Conservation (phyloP, 1,140 invertebrate genomes). For the Drosophila malerkotliana region DNA sequence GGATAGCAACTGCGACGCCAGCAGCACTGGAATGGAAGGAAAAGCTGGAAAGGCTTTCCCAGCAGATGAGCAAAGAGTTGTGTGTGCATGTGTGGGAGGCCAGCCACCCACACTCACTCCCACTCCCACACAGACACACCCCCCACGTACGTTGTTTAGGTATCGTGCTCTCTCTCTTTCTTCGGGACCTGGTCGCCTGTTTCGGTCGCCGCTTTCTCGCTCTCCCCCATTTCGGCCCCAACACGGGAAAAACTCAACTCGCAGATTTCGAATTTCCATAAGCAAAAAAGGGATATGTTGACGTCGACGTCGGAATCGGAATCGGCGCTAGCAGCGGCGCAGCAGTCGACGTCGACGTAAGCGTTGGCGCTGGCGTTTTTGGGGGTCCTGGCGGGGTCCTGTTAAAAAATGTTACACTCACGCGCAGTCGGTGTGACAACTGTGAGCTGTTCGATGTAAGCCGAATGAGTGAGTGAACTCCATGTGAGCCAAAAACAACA, state of each 20-base stretch:
- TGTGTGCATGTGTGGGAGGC: conserved; percentile 44
- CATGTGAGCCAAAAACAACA: conserved; percentile 63
- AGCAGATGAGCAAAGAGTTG: conserved; percentile 74
- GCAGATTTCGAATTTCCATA: conserved; percentile 72
- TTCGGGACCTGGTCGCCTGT: conserved; percentile 10
- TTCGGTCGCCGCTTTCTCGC: conserved; percentile 13
- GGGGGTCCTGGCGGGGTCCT: conserved; percentile 45
- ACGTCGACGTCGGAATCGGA: conserved; percentile 29
- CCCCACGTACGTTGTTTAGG: conserved; percentile 63
- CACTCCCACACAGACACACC: conserved; percentile 47
- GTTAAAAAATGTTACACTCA: conserved; percentile 79
- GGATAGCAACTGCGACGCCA: conserved; percentile 44
- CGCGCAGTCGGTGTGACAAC: conserved; percentile 77
- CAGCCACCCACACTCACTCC: conserved; percentile 7
- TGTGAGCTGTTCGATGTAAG: conserved; percentile 27
- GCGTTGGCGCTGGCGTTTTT: conserved; percentile 16
- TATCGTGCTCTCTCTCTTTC: conserved; percentile 29
- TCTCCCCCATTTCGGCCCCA: conserved; percentile 14
- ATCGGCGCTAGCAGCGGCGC: conserved; percentile 30
- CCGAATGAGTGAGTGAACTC: conserved; percentile 50
- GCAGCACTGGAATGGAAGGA: conserved; percentile 58
- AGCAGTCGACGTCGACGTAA: conserved; percentile 3
- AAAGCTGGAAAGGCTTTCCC: conserved; percentile 32
- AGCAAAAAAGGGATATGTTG: conserved; percentile 78
- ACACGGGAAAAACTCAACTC: conserved; percentile 74